A percentile compares a stretch with the other conserved stretches of the same genome.
Conservation (phyloP, 2,113 vertebrate species). For the Lampris incognitus region DNA sequence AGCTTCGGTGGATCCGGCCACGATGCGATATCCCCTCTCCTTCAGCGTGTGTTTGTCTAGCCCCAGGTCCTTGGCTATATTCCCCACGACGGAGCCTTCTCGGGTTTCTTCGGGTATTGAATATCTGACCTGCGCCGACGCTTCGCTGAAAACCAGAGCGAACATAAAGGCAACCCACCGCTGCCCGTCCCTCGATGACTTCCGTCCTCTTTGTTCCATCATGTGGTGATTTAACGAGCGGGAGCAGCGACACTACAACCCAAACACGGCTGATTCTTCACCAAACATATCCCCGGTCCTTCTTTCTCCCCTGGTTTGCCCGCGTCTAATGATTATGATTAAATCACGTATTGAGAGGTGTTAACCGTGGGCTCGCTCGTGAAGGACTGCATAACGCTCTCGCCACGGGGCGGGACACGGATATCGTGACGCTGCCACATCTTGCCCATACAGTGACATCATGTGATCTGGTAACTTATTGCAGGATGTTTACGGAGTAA, state of each 20-base stretch:
- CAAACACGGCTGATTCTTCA: not conserved
- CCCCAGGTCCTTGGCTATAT: slow-evolving; percentile 73
- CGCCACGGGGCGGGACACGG: no score
- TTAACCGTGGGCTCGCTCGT: not conserved
- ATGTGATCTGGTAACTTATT: slow-evolving; percentile 22
- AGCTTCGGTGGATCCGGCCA: slow-evolving; percentile 52
- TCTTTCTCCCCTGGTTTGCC: no score
- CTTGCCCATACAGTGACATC: slow-evolving; percentile 61
- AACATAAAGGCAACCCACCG: slow-evolving; percentile 11
- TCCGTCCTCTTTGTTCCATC: slow-evolving; percentile 46
- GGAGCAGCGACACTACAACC: not conserved
- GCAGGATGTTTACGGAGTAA: not conserved
- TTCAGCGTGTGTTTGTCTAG: slow-evolving; percentile 55
- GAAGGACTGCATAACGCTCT: no score
- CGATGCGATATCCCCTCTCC: slow-evolving; percentile 61
- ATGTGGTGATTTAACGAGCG: not conserved
- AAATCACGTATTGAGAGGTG: not conserved
- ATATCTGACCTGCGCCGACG: slow-evolving; percentile 71
- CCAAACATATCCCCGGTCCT: slow-evolving; percentile 3
- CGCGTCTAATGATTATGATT: not conserved
- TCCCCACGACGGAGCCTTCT: slow-evolving; percentile 68
- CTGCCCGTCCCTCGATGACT: slow-evolving; percentile 33
- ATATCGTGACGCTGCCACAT: no score
- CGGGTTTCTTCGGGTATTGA: slow-evolving; percentile 70
- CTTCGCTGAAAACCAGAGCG: slow-evolving; percentile 46